These are phyloP conservation scores for Nothobranchius kuhntae DNA, from an alignment of 2,113 vertebrate species.

Conservation along the genomic window DNA sequence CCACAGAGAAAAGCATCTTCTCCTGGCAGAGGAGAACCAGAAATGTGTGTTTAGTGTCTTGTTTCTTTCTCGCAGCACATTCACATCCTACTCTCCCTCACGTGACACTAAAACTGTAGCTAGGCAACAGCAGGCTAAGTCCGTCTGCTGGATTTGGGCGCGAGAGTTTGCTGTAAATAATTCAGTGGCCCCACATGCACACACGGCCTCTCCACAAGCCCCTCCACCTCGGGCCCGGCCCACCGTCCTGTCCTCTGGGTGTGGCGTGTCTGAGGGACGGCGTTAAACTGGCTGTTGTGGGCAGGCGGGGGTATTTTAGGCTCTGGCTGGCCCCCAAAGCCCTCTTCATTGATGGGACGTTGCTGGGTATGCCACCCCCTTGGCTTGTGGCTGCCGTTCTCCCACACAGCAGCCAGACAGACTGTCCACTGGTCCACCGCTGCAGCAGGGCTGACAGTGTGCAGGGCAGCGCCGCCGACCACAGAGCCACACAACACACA, in stretches of 20 bases:
- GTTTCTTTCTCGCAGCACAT: slow-evolving; percentile 56
- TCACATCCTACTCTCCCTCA: slow-evolving; percentile 52
- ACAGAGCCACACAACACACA: slow-evolving; percentile 9
- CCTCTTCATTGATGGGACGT: slow-evolving; percentile 50
- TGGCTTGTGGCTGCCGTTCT: slow-evolving; percentile 48
- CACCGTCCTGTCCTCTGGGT: slow-evolving; percentile 49
- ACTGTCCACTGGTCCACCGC: slow-evolving; percentile 55
- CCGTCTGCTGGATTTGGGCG: slow-evolving; percentile 54
- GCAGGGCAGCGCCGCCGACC: slow-evolving; percentile 47
- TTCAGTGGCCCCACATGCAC: slow-evolving; percentile 1
- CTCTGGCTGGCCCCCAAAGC: slow-evolving; percentile 14
- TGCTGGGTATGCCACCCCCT: slow-evolving; percentile 70
- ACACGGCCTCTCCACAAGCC: slow-evolving; percentile 1
- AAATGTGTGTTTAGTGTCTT: slow-evolving; percentile 26
- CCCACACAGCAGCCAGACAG: slow-evolving; percentile 69
- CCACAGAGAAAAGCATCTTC: no score
- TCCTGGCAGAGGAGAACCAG: no score
- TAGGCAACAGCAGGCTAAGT: slow-evolving; percentile 68
- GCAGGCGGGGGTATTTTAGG: slow-evolving; percentile 54
- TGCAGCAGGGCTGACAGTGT: slow-evolving; percentile 40
- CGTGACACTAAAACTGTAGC: slow-evolving; percentile 67
- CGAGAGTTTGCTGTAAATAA: no score
- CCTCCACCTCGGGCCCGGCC: slow-evolving; percentile 26
- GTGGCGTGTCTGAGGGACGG: slow-evolving; percentile 39
- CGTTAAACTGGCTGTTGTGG: slow-evolving; percentile 43